A percentile compares a stretch with the other conserved stretches of the same genome.
Conservation (phyloP, 2,797 vertebrate species). For the Menidia menidia region DNA sequence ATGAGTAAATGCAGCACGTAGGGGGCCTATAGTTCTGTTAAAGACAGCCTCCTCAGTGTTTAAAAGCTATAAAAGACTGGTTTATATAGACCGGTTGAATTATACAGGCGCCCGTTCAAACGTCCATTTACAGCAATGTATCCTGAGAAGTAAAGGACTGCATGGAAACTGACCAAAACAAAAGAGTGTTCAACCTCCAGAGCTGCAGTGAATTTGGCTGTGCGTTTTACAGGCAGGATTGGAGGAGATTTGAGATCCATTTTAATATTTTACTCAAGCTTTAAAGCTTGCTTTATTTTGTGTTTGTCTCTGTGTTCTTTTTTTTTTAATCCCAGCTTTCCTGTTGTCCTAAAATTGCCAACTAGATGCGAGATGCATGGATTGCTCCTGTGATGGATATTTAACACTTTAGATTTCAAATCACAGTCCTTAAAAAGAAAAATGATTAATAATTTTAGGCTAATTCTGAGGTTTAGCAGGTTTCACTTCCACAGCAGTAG, state of each 20-base stretch:
- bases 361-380: conserved; percentile 26
- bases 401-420: conserved; percentile 3
- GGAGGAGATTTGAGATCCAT: conserved; percentile 74
- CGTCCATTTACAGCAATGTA: no score
- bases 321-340: conserved; percentile 35
- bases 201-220: conserved; percentile 26
- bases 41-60: conserved; percentile 9
- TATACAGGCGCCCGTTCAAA: conserved; percentile 14
- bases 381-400: conserved; percentile 10
- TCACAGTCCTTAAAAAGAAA: conserved; percentile 1
- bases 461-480: no score
- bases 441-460: not conserved
- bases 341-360: conserved; percentile 52
- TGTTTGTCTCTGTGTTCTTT: no score
- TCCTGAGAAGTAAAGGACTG: not conserved
- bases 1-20: conserved; percentile 1
- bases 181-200: not conserved
- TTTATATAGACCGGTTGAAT: conserved; percentile 2
- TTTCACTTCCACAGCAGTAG: no score
- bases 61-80: conserved; percentile 10
- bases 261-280: conserved; percentile 70
- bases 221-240: conserved; percentile 60
- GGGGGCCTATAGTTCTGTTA: not conserved
- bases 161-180: conserved; percentile 32
- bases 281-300: conserved; percentile 42